Conservation (phyloP, 1,140 invertebrate species). For the Penaeus indicus region DNA sequence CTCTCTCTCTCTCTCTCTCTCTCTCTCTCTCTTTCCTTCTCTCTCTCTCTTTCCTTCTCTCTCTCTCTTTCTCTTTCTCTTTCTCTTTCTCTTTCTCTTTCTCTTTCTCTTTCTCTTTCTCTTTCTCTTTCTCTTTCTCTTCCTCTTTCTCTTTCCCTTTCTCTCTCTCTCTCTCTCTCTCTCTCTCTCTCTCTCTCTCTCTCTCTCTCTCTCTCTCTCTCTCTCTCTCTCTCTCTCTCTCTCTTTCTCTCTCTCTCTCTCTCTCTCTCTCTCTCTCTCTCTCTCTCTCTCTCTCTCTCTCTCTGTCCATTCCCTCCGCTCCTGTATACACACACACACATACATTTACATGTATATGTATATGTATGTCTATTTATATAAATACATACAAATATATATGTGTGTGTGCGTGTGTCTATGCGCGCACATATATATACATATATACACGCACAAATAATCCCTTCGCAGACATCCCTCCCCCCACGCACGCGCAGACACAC, state of each 20-base stretch:
- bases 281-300: slow-evolving; percentile 28
- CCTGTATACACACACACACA: not conserved
- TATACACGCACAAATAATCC: not conserved
- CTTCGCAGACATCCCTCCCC: not conserved
- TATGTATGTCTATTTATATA: not conserved
- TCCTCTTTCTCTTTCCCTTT: too few relatives aligned
- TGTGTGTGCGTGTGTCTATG: too few relatives aligned
- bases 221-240: not conserved
- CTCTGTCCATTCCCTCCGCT: not conserved
- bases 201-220: not conserved
- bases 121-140: not conserved
- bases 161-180: not conserved
- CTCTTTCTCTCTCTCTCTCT: not conserved
- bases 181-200: not conserved
- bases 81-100: slow-evolving; percentile 19
- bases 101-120: not conserved
- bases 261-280: not conserved
- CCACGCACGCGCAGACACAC: not conserved
- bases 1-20: not conserved
- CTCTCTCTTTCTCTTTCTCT: not conserved
- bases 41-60: not conserved
- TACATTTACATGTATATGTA: not conserved
- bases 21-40: not conserved
- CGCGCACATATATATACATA: not conserved
- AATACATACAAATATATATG: not conserved